These are phyloP conservation scores for Danio jaintianensis DNA, from an alignment of 2,797 vertebrate species.

Conservation along the genomic window DNA sequence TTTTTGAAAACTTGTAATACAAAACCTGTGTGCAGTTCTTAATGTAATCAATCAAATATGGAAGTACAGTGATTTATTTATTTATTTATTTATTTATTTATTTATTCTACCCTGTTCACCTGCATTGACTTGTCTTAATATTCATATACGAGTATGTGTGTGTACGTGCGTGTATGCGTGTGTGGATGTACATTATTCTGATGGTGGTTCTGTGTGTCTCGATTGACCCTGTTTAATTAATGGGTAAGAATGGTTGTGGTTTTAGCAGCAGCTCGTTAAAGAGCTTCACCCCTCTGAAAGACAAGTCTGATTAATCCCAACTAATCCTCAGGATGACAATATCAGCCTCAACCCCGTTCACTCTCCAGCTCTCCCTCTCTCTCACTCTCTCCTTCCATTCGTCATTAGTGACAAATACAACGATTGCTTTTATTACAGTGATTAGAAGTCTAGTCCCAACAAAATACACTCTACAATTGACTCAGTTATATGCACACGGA, in stretches of 20 bases:
- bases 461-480: slow-evolving; percentile 13
- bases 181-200: not conserved
- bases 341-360: slow-evolving; percentile 62
- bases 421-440: slow-evolving; percentile 9
- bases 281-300: slow-evolving; percentile 79
- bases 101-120: no score
- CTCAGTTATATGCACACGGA: no score
- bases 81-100: no score
- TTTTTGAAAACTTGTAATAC: no score
- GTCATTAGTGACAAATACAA: slow-evolving; percentile 34
- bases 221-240: slow-evolving; percentile 70
- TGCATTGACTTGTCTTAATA: no score
- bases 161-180: not conserved
- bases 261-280: slow-evolving; percentile 76
- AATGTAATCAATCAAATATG: no score
- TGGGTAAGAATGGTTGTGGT: slow-evolving; percentile 76
- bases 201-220: slow-evolving; percentile 21
- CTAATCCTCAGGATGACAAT: slow-evolving; percentile 79
- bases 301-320: slow-evolving; percentile 80
- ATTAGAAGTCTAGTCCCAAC: slow-evolving; percentile 25
- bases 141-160: no score
- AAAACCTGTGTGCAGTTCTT: no score
- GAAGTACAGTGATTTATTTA: no score
- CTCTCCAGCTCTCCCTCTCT: slow-evolving; percentile 48
- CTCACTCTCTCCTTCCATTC: slow-evolving; percentile 16